phyloP scores from a whole-genome alignment of 2,888 invertebrate species.

The Volucella bombylans region DNA sequence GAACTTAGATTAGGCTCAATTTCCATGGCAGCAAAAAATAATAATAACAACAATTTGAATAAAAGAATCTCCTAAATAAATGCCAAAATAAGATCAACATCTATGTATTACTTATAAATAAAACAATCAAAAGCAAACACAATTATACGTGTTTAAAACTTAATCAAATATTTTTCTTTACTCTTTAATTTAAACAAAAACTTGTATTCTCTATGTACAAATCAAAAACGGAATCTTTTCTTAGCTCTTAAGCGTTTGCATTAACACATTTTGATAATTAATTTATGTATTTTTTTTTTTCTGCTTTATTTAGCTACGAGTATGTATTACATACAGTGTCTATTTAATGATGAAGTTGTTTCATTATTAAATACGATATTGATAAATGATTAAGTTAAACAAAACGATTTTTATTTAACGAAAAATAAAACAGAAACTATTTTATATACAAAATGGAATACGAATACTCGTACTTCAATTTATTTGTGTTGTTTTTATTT shows the following conservation, averaged over 20 bases:
- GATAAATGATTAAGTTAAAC: neutral
- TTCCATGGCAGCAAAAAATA: constrained; percentile 61
- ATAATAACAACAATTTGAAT: constrained; percentile 19
- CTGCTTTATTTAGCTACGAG: no score
- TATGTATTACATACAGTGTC: no score
- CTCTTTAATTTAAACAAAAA: constrained; percentile 35
- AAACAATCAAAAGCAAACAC: constrained; percentile 48
- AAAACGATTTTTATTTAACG: constrained; percentile 29
- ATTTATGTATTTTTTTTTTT: no score
- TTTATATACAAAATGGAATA: constrained; percentile 45
- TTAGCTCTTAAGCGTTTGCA: neutral
- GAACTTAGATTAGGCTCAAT: constrained; percentile 50
- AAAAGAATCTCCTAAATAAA: constrained; percentile 63
- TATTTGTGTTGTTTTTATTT: neutral
- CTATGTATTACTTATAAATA: constrained; percentile 47
- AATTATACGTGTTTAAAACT: constrained; percentile 50
- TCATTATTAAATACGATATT: neutral
- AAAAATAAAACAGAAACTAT: constrained; percentile 42
- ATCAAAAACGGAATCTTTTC: constrained; percentile 8
- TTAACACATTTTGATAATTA: no score
- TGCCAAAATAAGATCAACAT: constrained; percentile 71
- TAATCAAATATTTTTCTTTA: constrained; percentile 32
- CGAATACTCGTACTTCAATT: no score
- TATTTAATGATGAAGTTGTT: no score
- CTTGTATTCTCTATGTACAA: constrained; percentile 41